Percentiles rank a stretch among this genome's conserved stretches.
phyloP scores from a whole-genome alignment of 2,888 invertebrate genomes.

The Uloborus plumipes region DNA sequence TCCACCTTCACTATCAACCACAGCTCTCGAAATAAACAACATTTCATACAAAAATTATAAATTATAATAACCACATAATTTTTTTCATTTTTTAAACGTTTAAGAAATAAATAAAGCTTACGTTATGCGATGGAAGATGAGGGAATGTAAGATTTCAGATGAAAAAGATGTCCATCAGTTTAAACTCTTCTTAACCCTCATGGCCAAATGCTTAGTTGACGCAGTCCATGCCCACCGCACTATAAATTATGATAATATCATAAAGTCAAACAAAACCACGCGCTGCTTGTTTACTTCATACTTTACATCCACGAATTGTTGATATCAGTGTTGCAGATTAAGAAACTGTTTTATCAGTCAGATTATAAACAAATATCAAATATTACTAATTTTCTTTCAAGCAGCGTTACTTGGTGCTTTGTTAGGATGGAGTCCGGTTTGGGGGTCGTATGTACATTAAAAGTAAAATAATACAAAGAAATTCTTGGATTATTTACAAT shows the following conservation, averaged over 20 bases:
- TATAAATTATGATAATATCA: constrained; percentile 64
- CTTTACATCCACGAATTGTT: background rate
- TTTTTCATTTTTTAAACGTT: background rate
- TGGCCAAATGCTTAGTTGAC: constrained; percentile 51
- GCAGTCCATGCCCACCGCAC: constrained; percentile 55
- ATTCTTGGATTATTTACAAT: too few relatives aligned
- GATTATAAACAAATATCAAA: too few relatives aligned
- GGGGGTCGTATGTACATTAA: constrained; percentile 22
- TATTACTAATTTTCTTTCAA: constrained; percentile 24
- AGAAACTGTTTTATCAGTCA: too few relatives aligned
- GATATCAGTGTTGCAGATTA: background rate
- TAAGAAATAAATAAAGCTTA: constrained; percentile 12
- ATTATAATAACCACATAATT: constrained; percentile 31
- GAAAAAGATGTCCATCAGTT: constrained; percentile 14
- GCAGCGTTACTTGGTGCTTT: constrained; percentile 55
- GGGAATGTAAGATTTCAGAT: background rate
- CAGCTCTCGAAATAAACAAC: constrained; percentile 21
- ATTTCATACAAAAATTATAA: constrained; percentile 27
- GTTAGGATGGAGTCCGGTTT: constrained; percentile 40
- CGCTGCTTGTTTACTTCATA: constrained; percentile 31
- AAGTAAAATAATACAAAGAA: background rate
- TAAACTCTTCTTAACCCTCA: constrained; percentile 40
- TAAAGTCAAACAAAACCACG: constrained; percentile 51
- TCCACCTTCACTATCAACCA: constrained; percentile 35
- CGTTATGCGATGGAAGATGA: background rate